A percentile compares a stretch with the other conserved stretches of the same genome.
phyloP scores from a whole-genome alignment of 2,113 vertebrate species.

The Anarhynchus alexandrinus region DNA sequence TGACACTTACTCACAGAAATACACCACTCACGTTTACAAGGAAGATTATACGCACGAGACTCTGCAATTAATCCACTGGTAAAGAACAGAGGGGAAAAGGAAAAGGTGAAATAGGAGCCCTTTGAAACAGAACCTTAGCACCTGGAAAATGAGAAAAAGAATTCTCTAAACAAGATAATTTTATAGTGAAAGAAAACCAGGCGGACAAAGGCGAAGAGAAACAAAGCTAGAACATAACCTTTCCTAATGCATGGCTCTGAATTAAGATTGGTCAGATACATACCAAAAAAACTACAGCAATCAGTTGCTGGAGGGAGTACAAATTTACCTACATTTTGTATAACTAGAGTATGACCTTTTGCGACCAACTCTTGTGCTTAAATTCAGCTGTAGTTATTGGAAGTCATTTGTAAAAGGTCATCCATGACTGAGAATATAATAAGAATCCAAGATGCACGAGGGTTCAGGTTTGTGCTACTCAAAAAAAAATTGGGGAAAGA shows the following conservation, averaged over 20 bases:
- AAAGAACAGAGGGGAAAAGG: not conserved
- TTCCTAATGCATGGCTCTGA: conserved; percentile 46
- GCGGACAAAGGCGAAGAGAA: conserved; percentile 2
- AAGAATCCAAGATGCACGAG: conserved; percentile 29
- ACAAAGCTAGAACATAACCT: conserved; percentile 34
- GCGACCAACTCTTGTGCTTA: conserved; percentile 53
- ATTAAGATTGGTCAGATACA: conserved; percentile 54
- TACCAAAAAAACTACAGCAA: conserved; percentile 35
- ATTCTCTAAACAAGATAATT: not conserved
- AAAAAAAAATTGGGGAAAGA: not conserved
- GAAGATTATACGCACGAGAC: not conserved
- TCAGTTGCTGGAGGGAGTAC: conserved; percentile 40
- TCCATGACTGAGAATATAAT: conserved; percentile 41
- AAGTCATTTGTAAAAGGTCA: conserved; percentile 77
- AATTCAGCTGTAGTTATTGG: conserved; percentile 65
- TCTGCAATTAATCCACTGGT: not conserved
- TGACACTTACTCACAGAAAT: not conserved
- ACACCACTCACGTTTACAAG: not conserved
- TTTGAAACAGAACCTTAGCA: not conserved
- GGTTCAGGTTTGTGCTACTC: not conserved
- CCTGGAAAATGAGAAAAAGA: not conserved
- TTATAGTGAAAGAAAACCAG: not conserved
- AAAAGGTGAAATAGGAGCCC: not conserved
- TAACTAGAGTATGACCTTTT: conserved; percentile 70
- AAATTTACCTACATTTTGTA: conserved; percentile 63